Percentiles rank a stretch among this genome's conserved stretches.
These are phyloP conservation scores for Tinea pellionella DNA, from an alignment of 2,888 invertebrate species.

Conservation along the genomic window DNA sequence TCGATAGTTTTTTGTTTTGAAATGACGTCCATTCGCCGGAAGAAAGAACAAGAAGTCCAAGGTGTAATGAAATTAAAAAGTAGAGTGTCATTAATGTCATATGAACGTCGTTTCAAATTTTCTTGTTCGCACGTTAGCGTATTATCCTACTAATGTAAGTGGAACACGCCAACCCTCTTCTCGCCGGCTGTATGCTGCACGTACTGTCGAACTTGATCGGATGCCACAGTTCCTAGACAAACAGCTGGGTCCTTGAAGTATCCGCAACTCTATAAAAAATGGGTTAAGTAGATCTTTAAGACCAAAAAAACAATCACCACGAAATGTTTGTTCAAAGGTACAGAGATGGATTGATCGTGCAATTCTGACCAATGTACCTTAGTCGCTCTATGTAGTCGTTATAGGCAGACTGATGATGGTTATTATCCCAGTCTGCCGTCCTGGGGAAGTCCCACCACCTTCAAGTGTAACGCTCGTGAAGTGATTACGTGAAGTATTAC, in stretches of 20 bases:
- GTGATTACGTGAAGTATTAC: too few species aligned
- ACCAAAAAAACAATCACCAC: too few species aligned
- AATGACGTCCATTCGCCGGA: not conserved
- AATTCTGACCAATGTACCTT: too few species aligned
- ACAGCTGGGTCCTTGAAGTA: conserved; percentile 91
- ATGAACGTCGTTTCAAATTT: not conserved
- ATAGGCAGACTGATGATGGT: too few species aligned
- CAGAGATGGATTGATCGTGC: too few species aligned
- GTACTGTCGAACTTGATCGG: conserved; percentile 75
- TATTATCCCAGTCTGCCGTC: too few species aligned
- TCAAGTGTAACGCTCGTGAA: too few species aligned
- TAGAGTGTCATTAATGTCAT: not conserved
- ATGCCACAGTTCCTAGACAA: conserved; percentile 87
- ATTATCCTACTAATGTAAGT: conserved; percentile 23
- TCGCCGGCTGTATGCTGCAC: conserved; percentile 86
- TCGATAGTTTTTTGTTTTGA: not conserved
- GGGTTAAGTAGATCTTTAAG: not conserved
- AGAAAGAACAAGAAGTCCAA: not conserved
- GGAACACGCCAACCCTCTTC: conserved; percentile 78
- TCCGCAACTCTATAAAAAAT: conserved; percentile 77
- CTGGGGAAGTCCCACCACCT: too few species aligned
- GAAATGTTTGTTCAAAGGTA: not conserved
- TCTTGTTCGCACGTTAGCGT: not conserved
- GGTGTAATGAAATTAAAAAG: not conserved
- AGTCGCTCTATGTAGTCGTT: too few species aligned